A percentile compares a stretch with the other conserved stretches of the same genome.
These are phyloP conservation scores for Mythimna impura DNA, from an alignment of 2,888 invertebrate genomes.

Conservation along the genomic window DNA sequence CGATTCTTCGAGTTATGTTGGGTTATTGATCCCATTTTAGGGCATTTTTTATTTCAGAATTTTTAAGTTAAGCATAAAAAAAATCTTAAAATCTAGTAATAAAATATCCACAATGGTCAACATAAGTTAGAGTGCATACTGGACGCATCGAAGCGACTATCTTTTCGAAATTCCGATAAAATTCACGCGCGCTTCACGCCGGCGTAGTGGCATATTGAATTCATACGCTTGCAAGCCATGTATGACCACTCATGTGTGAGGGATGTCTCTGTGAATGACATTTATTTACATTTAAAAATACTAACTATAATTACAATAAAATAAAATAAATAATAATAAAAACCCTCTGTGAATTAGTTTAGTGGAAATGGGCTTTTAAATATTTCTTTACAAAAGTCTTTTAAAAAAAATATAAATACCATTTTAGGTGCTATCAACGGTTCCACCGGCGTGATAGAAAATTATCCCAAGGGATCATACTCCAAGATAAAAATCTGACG, in stretches of 20 bases:
- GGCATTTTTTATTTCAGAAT: no score
- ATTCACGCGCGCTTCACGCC: conserved; percentile 24
- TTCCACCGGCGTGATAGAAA: no score
- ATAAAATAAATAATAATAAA: no score
- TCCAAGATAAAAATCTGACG: no score
- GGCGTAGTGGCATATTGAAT: conserved; percentile 29
- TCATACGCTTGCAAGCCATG: background rate
- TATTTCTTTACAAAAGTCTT: background rate
- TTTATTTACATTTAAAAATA: no score
- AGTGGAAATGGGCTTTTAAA: background rate
- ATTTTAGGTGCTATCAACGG: no score
- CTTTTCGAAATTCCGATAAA: conserved; percentile 24
- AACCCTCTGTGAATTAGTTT: conserved; percentile 26
- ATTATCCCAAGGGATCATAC: no score
- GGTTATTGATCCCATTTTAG: no score
- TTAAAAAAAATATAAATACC: background rate
- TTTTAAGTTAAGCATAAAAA: no score
- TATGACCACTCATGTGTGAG: conserved; percentile 18
- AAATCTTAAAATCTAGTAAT: background rate
- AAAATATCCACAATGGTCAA: background rate
- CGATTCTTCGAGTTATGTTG: no score
- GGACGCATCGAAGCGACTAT: conserved; percentile 17
- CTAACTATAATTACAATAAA: no score
- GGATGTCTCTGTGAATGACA: conserved; percentile 22
- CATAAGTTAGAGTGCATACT: background rate